A percentile compares a stretch with the other conserved stretches of the same genome.
Conservation (phyloP, 2,113 vertebrate species). For the Onychostruthus taczanowskii region DNA sequence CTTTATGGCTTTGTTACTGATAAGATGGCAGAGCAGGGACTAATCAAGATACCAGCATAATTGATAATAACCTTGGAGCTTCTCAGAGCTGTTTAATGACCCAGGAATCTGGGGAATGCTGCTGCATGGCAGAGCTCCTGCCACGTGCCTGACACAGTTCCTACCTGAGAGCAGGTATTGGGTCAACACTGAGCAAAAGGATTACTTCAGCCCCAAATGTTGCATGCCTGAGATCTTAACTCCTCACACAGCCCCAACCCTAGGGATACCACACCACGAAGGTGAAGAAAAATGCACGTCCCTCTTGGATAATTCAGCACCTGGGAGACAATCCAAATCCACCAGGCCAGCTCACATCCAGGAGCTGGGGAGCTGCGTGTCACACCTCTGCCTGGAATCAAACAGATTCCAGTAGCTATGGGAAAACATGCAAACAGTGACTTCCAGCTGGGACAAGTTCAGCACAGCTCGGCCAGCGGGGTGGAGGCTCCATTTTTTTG, state of each 20-base stretch:
- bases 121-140: background rate
- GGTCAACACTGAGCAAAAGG: background rate
- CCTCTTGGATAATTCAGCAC: background rate
- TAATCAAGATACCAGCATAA: constrained; percentile 3
- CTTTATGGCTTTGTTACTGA: constrained; percentile 36
- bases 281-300: accelerated
- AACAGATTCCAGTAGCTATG: constrained; percentile 1
- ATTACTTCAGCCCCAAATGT: background rate
- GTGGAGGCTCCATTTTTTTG: background rate
- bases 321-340: constrained; percentile 19
- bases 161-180: background rate
- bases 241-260: background rate
- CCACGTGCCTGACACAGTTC: background rate
- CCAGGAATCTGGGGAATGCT: constrained; percentile 42
- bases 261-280: background rate
- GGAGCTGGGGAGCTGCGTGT: constrained; percentile 2
- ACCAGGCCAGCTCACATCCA: background rate
- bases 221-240: background rate
- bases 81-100: background rate
- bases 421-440: constrained; percentile 21
- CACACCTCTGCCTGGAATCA: constrained; percentile 39
- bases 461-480: background rate
- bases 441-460: constrained; percentile 57
- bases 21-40: constrained; percentile 22
- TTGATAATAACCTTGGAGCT: constrained; percentile 62